Evolutionary conservation across 2,888 invertebrate species (phyloP), one percentile per base, ranked within the genome.

Genomic region (Prionchulus punctatus): DNA sequence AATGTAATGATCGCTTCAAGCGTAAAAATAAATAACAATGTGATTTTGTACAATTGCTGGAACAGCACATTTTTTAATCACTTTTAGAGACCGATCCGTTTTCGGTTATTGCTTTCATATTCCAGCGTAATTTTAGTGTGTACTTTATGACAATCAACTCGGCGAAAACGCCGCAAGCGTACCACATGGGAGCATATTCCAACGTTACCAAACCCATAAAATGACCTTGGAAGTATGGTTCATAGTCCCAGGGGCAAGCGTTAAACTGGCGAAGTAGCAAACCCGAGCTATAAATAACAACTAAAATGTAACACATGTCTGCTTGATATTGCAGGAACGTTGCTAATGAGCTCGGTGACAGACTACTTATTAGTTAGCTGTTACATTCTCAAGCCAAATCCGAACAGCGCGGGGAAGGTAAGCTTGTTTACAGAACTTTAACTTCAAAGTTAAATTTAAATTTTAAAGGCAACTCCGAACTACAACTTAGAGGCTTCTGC

Each of bases 201-300:
- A 76, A 64, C 1, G 76, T 76, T 47, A 77, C 71, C 30, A 77
- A 65, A 2, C 77, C 77, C 67, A 72, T 72, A 59, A 76, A 68
- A 62, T 77, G 74, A 57, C 73, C 74, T 42, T 68, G 62, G 62
- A 70, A 72, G 64, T 75, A 76, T 12, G 72, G 72, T 50, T 65
- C 65, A 64, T 77, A 77, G 62, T 77, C 75, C 77, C 77, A 77
- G 0, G 77, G 76, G 64, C 77, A 77, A 2, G 76, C 74, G 58
- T 72, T 71, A 62, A 76, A 73, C 56, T 71, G 66, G 47, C 70
- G 68, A 31, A 77, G 66, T n/a, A 75, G 52, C 56, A 65, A 70
- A 3, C 77, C 77, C 28, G 74, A 72, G 21, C 70, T 68, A 18
- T 12, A 36, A 36, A n/a, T n/a, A n/a, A n/a, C n/a, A n/a, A n/a